Base-by-base conservation (phyloP, 2,113 vertebrate genomes). In the Monarcha castaneiventris region DNA sequence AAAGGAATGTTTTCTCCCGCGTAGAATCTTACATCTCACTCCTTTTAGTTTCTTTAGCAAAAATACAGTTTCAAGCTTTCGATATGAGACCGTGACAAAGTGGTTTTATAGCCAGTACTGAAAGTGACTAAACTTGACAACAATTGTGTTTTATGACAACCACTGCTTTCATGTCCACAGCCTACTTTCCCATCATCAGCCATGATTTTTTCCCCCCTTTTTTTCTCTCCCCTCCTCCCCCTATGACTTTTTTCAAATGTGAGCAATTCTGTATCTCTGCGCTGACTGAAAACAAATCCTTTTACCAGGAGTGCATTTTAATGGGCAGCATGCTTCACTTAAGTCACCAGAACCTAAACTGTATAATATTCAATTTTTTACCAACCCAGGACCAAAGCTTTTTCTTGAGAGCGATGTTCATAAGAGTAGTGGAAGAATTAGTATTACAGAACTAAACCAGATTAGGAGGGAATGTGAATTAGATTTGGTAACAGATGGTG, bases 401-500 rank as follows among this genome's bases (percentile, higher is more conserved):
- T 87, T 97, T 72, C 84, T 76, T 77, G 90, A 97, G 95, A 95
- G 69, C 4, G 9, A 49, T 96, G 97, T 97, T 97, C 91, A n/a
- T 97, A 97, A 97, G 97, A 98, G 97, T 96, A 98, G 97, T 96
- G 96, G 97, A 96, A 98, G 98, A 98, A 98, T 98, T 98, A 99
- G 98, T 99, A 98, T 99, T 99, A 99, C 98, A 98, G 98, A 98
- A 98, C 98, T 98, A 99, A 99, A 99, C 98, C 99, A 98, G 99
- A 99, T 99, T 99, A 99, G 97, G 97, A 98, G 91, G 86, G 98
- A 98, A 98, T 99, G 98, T 98, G 99, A 99, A 99, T 99, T 99
- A 99, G 99, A 99, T 99, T 99, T 99, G 98, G 98, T 98, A 99
- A 99, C 99, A 99, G 99, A 99, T 99, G 99, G 99, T 98, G 98